Evolutionary conservation across 2,797 vertebrate species (phyloP).

Genomic region (Philypnodon macrostomus): DNA sequence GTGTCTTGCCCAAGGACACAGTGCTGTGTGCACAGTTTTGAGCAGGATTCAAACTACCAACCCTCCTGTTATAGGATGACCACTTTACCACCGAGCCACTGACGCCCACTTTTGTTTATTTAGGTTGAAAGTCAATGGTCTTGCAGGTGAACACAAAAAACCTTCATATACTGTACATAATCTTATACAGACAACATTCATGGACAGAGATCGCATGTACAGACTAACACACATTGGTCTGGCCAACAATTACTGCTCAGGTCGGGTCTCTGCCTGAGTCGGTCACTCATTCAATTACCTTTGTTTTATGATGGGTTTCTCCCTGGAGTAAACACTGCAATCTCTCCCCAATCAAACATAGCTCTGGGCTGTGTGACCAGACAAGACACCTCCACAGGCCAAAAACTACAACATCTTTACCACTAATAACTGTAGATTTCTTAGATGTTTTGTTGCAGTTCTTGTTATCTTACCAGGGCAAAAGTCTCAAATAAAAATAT

Average conservation of each 20-base stretch:
- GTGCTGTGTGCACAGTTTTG: too few species aligned
- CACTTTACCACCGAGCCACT: too few species aligned
- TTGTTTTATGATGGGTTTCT: slow-evolving; percentile 38
- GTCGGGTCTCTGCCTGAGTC: slow-evolving; percentile 8
- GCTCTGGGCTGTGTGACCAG: slow-evolving; percentile 6
- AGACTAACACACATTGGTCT: not conserved
- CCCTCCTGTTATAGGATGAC: too few species aligned
- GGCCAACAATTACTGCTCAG: slow-evolving; percentile 2
- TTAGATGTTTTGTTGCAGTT: too few species aligned
- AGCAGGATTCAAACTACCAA: too few species aligned
- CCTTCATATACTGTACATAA: too few species aligned
- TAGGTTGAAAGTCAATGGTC: too few species aligned
- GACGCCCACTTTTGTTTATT: too few species aligned
- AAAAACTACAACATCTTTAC: slow-evolving; percentile 6
- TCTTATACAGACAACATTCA: not conserved
- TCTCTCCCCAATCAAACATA: slow-evolving; percentile 48
- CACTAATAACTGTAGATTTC: not conserved
- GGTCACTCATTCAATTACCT: slow-evolving; percentile 19
- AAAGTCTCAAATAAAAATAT: too few species aligned
- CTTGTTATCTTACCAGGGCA: too few species aligned
- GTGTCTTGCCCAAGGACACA: too few species aligned
- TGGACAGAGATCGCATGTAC: not conserved
- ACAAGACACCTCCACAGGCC: slow-evolving; percentile 14
- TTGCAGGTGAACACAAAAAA: too few species aligned
- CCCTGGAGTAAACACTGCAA: slow-evolving; percentile 37